Conservation (phyloP, 2,113 vertebrate genomes). For the Danio rerio region GRCz12tu NC_133182.1:54179501-54180000, state of each 20-base stretch:
- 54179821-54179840: conserved; percentile 4
- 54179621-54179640: conserved; percentile 31
- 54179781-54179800: conserved; percentile 78
- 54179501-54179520: conserved; percentile 68
- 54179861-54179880: neutral
- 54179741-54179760: conserved; percentile 80
- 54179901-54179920: neutral
- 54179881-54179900: neutral
- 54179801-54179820: conserved; percentile 33
- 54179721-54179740: conserved; percentile 76
- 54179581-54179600: conserved; percentile 60
- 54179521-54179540: conserved; percentile 60
- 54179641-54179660: conserved; percentile 29
- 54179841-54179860: neutral
- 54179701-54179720: conserved; percentile 78
- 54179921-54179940: neutral
- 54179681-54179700: conserved; percentile 55
- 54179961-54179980: conserved; percentile 1
- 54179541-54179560: conserved; percentile 59
- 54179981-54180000: neutral
- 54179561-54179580: conserved; percentile 61
- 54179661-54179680: conserved; percentile 37
- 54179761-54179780: conserved; percentile 79
- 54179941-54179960: neutral
- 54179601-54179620: conserved; percentile 51